Base-by-base conservation (phyloP, 2,797 vertebrate genomes). In the Alfaro cultratus region DNA sequence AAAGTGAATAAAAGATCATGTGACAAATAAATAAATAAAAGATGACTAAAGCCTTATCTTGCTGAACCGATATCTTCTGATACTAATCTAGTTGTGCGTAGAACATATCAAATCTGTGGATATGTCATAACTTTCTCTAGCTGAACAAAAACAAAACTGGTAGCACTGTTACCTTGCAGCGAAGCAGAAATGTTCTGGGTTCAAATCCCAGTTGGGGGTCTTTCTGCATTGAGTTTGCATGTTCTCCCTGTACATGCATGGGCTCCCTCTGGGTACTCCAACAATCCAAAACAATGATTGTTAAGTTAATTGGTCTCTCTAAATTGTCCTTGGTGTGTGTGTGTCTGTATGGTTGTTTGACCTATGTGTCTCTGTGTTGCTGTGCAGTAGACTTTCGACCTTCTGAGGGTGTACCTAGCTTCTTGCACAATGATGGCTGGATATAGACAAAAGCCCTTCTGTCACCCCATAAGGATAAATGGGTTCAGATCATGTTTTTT, bases 11-110 rank as follows among this genome's bases (percentile, higher is more conserved):
- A 16, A 64, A 76, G 71, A 77, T 8, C 18, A 31, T 16, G 29
- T 51, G 34, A 53, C 81, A 76, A 87, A 78, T 78, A 77, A 78
- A 80, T 83, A 34, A 78, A 79, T 78, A 75, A 47, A 74, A 78
- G 13, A 75, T 78, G 45, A 80, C 73, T 60, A 34, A 51, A 70
- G 29, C n/a, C 51, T 15, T 34, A 75, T n/a, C 16, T 41, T 76
- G 15, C 77, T 1, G 36, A 29, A 74, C 26, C 31, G n/a, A 74
- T 57, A 73, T 45, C 6, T 72, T 79, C 55, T 76, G 46, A 80
- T 79, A 70, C 10, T 15, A 23, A 53, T 60, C 15, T 39, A 34
- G 41, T 26, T 78, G 79, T 73, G 34, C 15, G 1, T 49, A 53
- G 23, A 53, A 26, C 51, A 53, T 53, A 10, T 53, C 51, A 53